A percentile compares a stretch with the other conserved stretches of the same genome.
Evolutionary conservation across 2,797 vertebrate species (phyloP).

Genomic region (Megaceryle alcyon): DNA sequence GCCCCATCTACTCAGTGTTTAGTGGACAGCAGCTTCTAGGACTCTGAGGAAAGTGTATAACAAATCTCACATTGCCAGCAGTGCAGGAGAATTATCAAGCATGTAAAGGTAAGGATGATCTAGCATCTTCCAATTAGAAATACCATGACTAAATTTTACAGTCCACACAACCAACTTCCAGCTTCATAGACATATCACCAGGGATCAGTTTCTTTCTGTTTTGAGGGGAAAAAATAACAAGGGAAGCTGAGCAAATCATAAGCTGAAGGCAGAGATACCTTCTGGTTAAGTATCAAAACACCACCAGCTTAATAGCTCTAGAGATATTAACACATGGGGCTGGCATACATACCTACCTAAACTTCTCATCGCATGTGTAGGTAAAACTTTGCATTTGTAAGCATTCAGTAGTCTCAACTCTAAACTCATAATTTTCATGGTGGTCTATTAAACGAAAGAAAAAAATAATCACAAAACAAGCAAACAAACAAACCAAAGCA

Average conservation of each 20-base stretch:
- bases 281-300: not conserved
- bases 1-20: not conserved
- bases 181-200: not conserved
- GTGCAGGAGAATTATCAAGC: not conserved
- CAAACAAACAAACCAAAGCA: no score
- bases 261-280: not conserved
- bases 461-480: not conserved
- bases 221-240: not conserved
- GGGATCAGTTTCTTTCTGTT: not conserved
- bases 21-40: not conserved
- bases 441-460: not conserved
- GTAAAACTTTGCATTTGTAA: not conserved
- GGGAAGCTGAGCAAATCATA: not conserved
- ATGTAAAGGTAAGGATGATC: not conserved
- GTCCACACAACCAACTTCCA: fast-evolving
- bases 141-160: not conserved
- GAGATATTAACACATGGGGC: not conserved
- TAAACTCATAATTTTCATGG: not conserved
- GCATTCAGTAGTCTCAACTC: not conserved
- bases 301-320: not conserved
- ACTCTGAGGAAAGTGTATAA: not conserved
- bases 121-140: not conserved
- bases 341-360: not conserved
- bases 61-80: not conserved
- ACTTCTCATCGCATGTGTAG: not conserved